A percentile compares a stretch with the other conserved stretches of the same genome.
phyloP scores from a whole-genome alignment of 1,140 invertebrate genomes.

The Bradynema listronoti region DNA sequence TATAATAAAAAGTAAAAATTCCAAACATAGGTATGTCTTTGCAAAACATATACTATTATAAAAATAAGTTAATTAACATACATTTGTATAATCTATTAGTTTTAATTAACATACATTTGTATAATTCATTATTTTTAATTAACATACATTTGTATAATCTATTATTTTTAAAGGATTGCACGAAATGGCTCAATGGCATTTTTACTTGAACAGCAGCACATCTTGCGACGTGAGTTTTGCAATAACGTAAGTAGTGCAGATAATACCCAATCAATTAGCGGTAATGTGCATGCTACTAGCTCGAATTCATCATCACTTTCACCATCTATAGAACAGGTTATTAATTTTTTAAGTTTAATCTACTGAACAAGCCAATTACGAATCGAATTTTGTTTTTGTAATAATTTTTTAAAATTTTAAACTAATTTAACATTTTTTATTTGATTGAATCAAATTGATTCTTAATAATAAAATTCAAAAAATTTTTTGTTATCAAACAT shows the following conservation, averaged over 20 bases:
- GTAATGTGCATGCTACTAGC: slow-evolving; percentile 2
- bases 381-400: too few species aligned
- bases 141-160: too few species aligned
- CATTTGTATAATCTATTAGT: too few species aligned
- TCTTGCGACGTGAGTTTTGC: slow-evolving; percentile 39
- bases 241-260: slow-evolving; percentile 34
- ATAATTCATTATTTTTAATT: too few species aligned
- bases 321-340: slow-evolving; percentile 47
- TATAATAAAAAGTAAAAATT: too few species aligned
- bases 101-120: too few species aligned
- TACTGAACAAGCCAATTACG: background rate
- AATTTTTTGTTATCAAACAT: too few species aligned
- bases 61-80: too few species aligned
- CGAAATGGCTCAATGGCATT: slow-evolving; percentile 38
- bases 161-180: too few species aligned
- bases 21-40: too few species aligned
- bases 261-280: background rate
- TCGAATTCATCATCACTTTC: slow-evolving; percentile 35
- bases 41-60: too few species aligned
- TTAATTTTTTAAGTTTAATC: slow-evolving; percentile 3
- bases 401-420: background rate
- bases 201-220: slow-evolving; percentile 42
- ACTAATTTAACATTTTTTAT: background rate
- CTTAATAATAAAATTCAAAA: too few species aligned
- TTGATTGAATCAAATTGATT: background rate